phyloP scores from a whole-genome alignment of 2,888 invertebrate genomes.

The Caenorhabditis sp. region DNA sequence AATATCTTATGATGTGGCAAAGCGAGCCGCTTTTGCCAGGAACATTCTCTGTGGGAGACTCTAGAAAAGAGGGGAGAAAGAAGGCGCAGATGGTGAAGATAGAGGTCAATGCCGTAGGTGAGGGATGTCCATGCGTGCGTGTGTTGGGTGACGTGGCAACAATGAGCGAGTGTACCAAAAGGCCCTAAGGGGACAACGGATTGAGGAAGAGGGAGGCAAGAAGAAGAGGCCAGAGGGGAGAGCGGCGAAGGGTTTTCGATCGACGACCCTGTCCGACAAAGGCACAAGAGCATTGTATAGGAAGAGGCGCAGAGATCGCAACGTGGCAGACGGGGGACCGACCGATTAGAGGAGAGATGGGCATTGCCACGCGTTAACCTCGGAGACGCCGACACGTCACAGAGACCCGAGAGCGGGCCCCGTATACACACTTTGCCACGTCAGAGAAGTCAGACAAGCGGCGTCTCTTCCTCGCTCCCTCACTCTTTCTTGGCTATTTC shows the following conservation, averaged over 20 bases:
- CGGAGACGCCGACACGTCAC: constrained; percentile 47
- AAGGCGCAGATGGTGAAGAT: no score
- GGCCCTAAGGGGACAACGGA: constrained; percentile 18
- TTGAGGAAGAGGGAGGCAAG: constrained; percentile 12
- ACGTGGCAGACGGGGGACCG: constrained; percentile 48
- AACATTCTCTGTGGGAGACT: no score
- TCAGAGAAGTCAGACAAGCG: constrained; percentile 47
- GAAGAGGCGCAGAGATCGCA: constrained; percentile 25
- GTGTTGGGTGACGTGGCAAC: constrained; percentile 22
- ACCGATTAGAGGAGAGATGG: constrained; percentile 50
- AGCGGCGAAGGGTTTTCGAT: constrained; percentile 32
- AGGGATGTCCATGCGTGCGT: background rate
- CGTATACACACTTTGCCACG: constrained; percentile 52
- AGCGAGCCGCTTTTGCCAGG: no score
- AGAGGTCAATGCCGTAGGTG: background rate
- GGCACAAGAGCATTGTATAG: constrained; percentile 2
- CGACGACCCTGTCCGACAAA: constrained; percentile 22
- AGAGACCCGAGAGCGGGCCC: constrained; percentile 42
- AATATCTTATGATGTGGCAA: background rate
- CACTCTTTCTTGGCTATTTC: constrained; percentile 35
- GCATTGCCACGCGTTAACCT: constrained; percentile 38
- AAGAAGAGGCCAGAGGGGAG: constrained; percentile 18
- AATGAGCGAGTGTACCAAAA: constrained; percentile 13
- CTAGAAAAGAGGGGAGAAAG: no score
- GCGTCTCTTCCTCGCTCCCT: constrained; percentile 28